Conservation (phyloP, 1,140 invertebrate genomes). For the Drosophila malerkotliana region DNA sequence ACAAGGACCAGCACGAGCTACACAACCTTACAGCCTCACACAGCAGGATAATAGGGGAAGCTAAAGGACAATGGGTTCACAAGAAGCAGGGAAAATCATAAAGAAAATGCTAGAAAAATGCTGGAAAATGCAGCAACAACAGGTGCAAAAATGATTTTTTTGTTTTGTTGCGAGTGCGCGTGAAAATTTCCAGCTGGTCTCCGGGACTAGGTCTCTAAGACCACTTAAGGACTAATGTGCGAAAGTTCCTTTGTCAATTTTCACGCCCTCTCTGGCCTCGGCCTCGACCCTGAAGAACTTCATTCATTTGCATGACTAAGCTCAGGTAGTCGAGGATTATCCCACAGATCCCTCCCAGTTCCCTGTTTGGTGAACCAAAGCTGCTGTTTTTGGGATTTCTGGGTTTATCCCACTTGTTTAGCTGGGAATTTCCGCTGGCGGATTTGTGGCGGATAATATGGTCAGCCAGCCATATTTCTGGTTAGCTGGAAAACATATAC, state of each 20-base stretch:
- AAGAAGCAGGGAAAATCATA: constrained; percentile 41
- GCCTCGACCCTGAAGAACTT: constrained; percentile 26
- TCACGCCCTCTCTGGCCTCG: constrained; percentile 47
- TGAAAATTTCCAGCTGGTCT: constrained; percentile 55
- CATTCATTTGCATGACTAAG: constrained; percentile 75
- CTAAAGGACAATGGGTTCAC: constrained; percentile 35
- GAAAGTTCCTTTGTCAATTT: constrained; percentile 79
- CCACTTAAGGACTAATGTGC: constrained; percentile 74
- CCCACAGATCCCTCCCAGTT: background rate
- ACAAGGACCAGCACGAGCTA: constrained; percentile 74
- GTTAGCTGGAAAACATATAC: constrained; percentile 34
- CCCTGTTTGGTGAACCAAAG: constrained; percentile 2
- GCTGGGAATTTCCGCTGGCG: constrained; percentile 34
- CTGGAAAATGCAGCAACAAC: constrained; percentile 55
- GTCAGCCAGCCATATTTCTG: constrained; percentile 34
- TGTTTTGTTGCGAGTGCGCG: constrained; percentile 41
- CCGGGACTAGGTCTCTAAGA: constrained; percentile 15
- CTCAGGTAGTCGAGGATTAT: constrained; percentile 63
- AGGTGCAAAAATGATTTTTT: constrained; percentile 55
- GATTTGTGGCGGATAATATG: background rate
- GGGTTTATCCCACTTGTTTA: constrained; percentile 66
- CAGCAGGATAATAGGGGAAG: constrained; percentile 56
- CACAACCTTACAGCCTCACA: constrained; percentile 6
- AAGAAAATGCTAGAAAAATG: constrained; percentile 32
- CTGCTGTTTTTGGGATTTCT: background rate